Percentiles rank a stretch among this genome's conserved stretches.
phyloP scores from a whole-genome alignment of 2,888 invertebrate species.

The Chironomus tentans region DNA sequence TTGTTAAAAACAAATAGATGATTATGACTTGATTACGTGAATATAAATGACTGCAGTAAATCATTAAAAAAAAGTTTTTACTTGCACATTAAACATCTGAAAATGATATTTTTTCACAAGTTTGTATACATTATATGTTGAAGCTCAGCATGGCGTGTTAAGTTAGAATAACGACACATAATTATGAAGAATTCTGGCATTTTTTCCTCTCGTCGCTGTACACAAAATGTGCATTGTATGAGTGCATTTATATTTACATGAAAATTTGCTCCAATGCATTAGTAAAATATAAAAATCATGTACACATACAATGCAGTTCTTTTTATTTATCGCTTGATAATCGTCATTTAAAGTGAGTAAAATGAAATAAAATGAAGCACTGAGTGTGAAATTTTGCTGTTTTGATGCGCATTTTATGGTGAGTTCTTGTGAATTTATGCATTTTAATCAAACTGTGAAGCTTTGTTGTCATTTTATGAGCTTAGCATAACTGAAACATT shows the following conservation, averaged over 20 bases:
- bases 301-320: neutral
- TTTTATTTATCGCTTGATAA: constrained; percentile 20
- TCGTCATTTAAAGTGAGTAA: constrained; percentile 20
- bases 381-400: too few relatives aligned
- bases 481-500: too few relatives aligned
- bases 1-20: constrained; percentile 23
- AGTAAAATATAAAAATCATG: constrained; percentile 4
- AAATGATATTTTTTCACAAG: constrained; percentile 20
- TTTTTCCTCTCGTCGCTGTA: neutral
- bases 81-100: neutral
- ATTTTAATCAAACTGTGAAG: too few relatives aligned
- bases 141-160: neutral
- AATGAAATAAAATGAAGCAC: too few relatives aligned
- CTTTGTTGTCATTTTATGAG: too few relatives aligned
- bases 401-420: too few relatives aligned
- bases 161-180: constrained; percentile 12
- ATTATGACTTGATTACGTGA: constrained; percentile 17
- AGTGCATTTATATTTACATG: neutral
- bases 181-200: constrained; percentile 12
- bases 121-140: neutral
- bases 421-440: too few relatives aligned
- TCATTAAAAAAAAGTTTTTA: neutral
- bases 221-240: neutral
- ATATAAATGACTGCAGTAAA: constrained; percentile 25
- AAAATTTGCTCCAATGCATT: too few relatives aligned